Evolutionary conservation across 2,797 vertebrate species (phyloP), one percentile per base, ranked within the genome.

Genomic region (Pterois miles): DNA sequence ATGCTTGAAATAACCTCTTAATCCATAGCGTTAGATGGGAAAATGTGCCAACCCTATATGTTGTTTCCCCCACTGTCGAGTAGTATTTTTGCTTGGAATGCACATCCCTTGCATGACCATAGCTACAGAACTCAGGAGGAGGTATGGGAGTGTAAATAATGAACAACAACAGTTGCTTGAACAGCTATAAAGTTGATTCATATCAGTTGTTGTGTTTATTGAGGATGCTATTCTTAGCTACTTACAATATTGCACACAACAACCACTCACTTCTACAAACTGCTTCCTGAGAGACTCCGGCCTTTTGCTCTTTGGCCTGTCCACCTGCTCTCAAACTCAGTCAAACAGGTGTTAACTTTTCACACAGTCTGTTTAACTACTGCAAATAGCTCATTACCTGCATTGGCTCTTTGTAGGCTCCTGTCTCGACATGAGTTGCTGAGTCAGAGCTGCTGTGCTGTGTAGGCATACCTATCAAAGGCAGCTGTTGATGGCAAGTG

Each of bases 291-390:
- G 82, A 85, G 85, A 81, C 64, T 29, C 38, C 46, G 74, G 79
- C 74, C 86, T 11, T 89, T 81, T 88, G 88, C 89, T 86, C 92
- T 89, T 78, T 90, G 82, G 86, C 84, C 82, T 25, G 43, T 78
- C 89, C 94, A 94, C 89, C 91, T 95, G 92, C 89, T 93, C 73
- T 75, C 54, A 76, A 76, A 58, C 72, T 65, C 57, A 60, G 75
- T 54, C 85, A 89, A 93, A 92, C 92, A 94, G 92, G 92, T 94
- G 89, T 91, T 86, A 52, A 18, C 78, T 36, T 67, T 46, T 87
- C 74, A 72, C 57, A 69, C 85, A 57, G 78, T 31, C 88, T 77
- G 72, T 76, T 85, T 74, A 84, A 81, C 82, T 71, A 83, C 81
- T 65, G 56, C 86, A 84, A 65, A 79, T 71, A 67, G 68, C 68